phyloP scores from a whole-genome alignment of 1,140 invertebrate genomes.

The Euglossa dilemma region DNA sequence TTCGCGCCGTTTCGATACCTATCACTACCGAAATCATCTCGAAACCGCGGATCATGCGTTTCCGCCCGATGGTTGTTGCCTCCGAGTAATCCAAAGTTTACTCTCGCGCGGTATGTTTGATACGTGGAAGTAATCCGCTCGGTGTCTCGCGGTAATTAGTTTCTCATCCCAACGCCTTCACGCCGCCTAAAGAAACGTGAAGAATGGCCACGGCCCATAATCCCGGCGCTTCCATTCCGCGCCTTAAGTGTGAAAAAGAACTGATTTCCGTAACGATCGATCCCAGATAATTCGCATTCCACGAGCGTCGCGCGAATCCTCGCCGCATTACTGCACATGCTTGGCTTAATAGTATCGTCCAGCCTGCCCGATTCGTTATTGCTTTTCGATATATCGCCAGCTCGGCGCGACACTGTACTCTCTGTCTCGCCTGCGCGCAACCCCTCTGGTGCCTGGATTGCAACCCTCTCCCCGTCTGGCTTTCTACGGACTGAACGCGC shows the following conservation, averaged over 20 bases:
- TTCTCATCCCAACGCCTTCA: not conserved
- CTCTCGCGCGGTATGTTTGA: no score
- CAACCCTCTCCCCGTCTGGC: conserved; percentile 7
- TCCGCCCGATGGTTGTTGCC: no score
- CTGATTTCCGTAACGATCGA: conserved; percentile 33
- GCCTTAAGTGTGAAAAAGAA: conserved; percentile 10
- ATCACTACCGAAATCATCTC: no score
- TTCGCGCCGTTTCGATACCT: no score
- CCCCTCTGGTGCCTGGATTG: not conserved
- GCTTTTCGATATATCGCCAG: conserved; percentile 63
- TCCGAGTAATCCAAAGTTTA: no score
- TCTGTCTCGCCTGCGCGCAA: not conserved
- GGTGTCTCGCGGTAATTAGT: no score
- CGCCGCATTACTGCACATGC: conserved; percentile 39
- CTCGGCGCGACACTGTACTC: not conserved
- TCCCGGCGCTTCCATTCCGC: not conserved
- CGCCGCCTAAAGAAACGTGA: not conserved
- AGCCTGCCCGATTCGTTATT: conserved; percentile 52
- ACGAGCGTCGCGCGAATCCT: conserved; percentile 15
- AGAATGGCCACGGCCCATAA: no score
- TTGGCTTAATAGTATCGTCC: conserved; percentile 59
- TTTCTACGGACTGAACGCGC: conserved; percentile 41
- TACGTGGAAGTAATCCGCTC: no score
- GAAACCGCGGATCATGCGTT: no score
- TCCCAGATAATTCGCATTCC: conserved; percentile 48